Conservation (phyloP, 2,888 invertebrate species). For the Aphodius sticticus region DNA sequence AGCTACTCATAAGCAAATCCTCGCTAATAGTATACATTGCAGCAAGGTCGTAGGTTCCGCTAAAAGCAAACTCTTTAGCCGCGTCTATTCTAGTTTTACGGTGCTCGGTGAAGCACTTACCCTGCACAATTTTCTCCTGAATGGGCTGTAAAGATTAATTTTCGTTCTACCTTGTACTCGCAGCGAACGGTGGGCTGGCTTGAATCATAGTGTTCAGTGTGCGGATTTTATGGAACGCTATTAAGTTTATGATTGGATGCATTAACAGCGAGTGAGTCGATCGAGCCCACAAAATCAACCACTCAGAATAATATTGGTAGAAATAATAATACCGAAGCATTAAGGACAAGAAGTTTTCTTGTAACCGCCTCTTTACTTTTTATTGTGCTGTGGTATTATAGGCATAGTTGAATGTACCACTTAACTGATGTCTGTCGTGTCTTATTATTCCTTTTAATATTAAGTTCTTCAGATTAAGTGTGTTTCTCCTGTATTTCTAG, state of each 20-base stretch:
- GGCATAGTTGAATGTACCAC: too few species aligned
- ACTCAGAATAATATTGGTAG: not conserved
- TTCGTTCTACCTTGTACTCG: not conserved
- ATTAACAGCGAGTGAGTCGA: not conserved
- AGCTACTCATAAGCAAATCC: not conserved
- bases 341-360: not conserved
- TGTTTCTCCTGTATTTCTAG: too few species aligned
- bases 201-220: not conserved
- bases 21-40: not conserved
- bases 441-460: too few species aligned
- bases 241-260: not conserved
- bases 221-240: not conserved
- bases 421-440: too few species aligned
- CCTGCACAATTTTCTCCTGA: not conserved
- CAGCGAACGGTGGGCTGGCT: not conserved
- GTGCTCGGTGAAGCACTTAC: not conserved
- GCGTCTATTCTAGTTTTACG: not conserved
- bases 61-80: not conserved
- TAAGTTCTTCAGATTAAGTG: too few species aligned
- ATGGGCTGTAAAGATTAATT: constrained; percentile 4
- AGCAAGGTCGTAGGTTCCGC: not conserved
- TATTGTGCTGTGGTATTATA: not conserved
- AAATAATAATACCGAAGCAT: not conserved
- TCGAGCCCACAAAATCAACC: not conserved
- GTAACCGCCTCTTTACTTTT: not conserved